Conservation (phyloP, 2,113 vertebrate genomes). For the Pluvianellus socialis region DNA sequence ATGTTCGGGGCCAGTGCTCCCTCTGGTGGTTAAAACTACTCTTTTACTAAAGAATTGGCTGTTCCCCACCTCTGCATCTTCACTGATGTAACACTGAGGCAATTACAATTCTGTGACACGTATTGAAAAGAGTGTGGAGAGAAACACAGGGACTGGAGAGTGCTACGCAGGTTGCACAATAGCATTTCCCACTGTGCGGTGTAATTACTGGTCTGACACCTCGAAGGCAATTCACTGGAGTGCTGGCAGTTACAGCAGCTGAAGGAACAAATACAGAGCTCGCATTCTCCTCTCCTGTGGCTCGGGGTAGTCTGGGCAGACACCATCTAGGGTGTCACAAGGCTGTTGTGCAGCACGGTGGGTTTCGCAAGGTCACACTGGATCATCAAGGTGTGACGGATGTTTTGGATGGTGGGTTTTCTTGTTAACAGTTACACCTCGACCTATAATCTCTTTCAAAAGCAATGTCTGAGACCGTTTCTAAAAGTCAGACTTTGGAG, state of each 20-base stretch:
- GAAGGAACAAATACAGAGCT: neutral
- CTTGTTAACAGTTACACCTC: neutral
- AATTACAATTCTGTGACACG: neutral
- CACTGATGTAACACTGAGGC: neutral
- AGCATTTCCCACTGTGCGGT: neutral
- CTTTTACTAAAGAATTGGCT: neutral
- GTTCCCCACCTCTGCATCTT: neutral
- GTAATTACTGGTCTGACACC: neutral
- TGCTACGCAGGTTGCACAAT: fast-evolving
- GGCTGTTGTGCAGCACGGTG: neutral
- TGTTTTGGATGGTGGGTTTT: neutral
- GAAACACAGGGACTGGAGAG: neutral
- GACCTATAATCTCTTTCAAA: neutral
- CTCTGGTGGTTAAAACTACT: conserved; percentile 40
- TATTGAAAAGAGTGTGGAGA: neutral
- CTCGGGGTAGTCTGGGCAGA: neutral
- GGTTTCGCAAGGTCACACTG: neutral
- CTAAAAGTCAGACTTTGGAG: neutral
- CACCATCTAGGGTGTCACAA: neutral
- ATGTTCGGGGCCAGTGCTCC: conserved; percentile 1
- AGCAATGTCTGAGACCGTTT: neutral
- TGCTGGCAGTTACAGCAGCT: fast-evolving
- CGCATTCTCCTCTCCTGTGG: neutral
- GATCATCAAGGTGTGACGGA: neutral
- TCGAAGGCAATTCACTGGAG: neutral